Percentiles rank a stretch among this genome's conserved stretches.
Conservation (phyloP, 2,797 vertebrate species). For the Pseudochirops corinnae region DNA sequence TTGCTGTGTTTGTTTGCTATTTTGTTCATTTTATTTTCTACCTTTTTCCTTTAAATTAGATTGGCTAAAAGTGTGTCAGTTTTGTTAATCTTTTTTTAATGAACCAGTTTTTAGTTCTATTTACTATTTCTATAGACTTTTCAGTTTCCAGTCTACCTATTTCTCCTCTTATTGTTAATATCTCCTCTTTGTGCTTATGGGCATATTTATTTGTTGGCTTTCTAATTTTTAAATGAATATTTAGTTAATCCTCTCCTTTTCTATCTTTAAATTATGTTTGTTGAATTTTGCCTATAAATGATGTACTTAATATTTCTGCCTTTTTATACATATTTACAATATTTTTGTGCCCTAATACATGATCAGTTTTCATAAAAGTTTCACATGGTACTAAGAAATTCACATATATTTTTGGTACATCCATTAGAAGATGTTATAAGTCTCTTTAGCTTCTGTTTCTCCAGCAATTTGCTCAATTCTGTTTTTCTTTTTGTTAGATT, state of each 20-base stretch:
- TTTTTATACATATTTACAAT: not conserved
- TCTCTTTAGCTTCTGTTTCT: not conserved
- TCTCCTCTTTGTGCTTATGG: not conserved
- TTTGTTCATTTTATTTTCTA: not conserved
- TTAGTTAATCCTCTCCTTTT: not conserved
- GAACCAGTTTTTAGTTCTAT: not conserved
- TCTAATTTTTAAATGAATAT: not conserved
- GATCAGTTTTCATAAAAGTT: not conserved
- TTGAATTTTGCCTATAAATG: not conserved
- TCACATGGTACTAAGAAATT: not conserved
- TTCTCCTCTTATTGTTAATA: not conserved
- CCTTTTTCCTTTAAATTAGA: not conserved
- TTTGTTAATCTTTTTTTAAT: not conserved
- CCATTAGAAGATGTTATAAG: not conserved
- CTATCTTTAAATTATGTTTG: not conserved
- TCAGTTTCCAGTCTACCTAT: not conserved
- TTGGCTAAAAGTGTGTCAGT: not conserved
- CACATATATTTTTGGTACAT: not conserved
- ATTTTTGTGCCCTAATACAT: not conserved
- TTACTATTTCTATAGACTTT: not conserved
- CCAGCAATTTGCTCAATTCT: not conserved
- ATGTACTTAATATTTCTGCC: not conserved
- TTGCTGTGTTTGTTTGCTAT: not conserved
- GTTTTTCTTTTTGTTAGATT: not conserved
- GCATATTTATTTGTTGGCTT: not conserved